phyloP scores from a whole-genome alignment of 2,888 invertebrate species.

The Linnaemya vulpina region DNA sequence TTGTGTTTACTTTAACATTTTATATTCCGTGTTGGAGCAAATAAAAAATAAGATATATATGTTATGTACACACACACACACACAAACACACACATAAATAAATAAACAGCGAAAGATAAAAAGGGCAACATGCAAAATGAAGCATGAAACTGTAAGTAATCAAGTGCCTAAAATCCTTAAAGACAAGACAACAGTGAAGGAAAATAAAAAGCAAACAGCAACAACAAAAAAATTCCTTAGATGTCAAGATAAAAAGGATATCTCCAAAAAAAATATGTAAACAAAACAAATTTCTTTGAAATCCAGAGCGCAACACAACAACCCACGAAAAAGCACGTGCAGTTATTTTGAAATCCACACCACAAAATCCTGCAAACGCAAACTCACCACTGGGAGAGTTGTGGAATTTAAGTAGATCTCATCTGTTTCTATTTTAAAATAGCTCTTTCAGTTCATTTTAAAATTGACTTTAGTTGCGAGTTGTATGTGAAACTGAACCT shows the following conservation, averaged over 20 bases:
- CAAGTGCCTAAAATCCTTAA: conserved; percentile 68
- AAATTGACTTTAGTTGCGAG: neutral
- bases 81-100: conserved; percentile 5
- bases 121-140: conserved; percentile 71
- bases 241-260: conserved; percentile 47
- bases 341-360: conserved; percentile 42
- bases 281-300: conserved; percentile 55
- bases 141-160: conserved; percentile 72
- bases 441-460: neutral
- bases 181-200: conserved; percentile 57
- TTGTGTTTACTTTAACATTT: neutral
- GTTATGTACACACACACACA: conserved; percentile 3
- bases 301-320: conserved; percentile 20
- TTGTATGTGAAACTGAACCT: neutral
- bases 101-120: conserved; percentile 20
- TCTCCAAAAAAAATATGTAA: conserved; percentile 56
- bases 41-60: conserved; percentile 17
- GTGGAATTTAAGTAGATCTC: conserved; percentile 3
- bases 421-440: neutral
- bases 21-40: conserved; percentile 19
- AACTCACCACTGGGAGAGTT: conserved; percentile 59
- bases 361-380: conserved; percentile 28
- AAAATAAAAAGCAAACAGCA: no score
- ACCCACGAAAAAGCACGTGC: conserved; percentile 60
- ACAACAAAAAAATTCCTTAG: conserved; percentile 37